Conservation (phyloP, 2,113 vertebrate genomes). For the Beaufortia kweichowensis region DNA sequence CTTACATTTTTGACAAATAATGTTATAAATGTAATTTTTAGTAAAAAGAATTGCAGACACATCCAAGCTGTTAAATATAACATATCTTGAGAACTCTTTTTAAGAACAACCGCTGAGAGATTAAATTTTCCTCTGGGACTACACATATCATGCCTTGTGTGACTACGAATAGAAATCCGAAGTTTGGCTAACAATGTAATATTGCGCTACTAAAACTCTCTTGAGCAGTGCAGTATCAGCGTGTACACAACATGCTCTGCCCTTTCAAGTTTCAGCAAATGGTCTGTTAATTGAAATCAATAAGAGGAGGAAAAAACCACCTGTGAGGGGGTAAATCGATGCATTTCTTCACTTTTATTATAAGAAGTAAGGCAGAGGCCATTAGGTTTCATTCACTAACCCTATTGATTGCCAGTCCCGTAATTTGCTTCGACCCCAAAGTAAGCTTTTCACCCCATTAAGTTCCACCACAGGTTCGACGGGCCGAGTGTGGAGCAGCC, state of each 20-base stretch:
- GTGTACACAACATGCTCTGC: constrained; percentile 34
- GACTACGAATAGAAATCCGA: background rate
- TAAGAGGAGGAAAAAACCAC: constrained; percentile 57
- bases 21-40: no score
- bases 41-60: no score
- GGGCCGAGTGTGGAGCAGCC: constrained; percentile 53
- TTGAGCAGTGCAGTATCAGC: constrained; percentile 11
- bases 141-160: background rate
- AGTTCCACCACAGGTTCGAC: constrained; percentile 56
- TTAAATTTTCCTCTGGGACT: background rate
- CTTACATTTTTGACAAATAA: no score
- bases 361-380: constrained; percentile 58
- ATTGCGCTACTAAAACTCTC: background rate
- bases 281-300: constrained; percentile 58
- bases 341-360: constrained; percentile 55
- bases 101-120: no score
- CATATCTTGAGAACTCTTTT: no score
- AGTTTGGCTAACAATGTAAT: background rate
- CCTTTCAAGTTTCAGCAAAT: constrained; percentile 59
- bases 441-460: constrained; percentile 73
- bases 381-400: constrained; percentile 64
- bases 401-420: constrained; percentile 65
- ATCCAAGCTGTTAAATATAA: no score
- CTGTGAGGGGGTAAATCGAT: constrained; percentile 55
- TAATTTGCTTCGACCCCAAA: constrained; percentile 72